Conservation (phyloP, 2,888 invertebrate species). For the Enchytraeus crypticus region DNA sequence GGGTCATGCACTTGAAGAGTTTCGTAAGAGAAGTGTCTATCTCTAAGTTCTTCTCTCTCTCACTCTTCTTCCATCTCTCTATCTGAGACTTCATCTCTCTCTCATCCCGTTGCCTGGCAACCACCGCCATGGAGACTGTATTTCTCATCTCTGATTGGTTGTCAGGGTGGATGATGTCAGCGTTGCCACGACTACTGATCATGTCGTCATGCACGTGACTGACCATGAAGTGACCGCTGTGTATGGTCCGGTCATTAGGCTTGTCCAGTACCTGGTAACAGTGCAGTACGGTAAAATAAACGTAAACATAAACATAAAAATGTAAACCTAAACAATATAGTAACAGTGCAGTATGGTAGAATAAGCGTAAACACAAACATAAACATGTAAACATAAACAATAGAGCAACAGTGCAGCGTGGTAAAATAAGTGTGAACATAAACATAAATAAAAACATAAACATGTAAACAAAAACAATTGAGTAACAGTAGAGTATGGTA, state of each 20-base stretch:
- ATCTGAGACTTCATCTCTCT: not conserved
- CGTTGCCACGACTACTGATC: not conserved
- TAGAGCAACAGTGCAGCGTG: too few relatives aligned
- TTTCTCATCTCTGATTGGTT: not conserved
- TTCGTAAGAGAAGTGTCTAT: constrained; percentile 71
- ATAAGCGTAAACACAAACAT: too few relatives aligned
- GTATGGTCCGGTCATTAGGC: constrained; percentile 56
- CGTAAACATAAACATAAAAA: too few relatives aligned
- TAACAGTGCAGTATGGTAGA: too few relatives aligned
- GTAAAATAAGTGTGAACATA: too few relatives aligned
- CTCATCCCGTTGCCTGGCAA: not conserved
- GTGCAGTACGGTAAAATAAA: too few relatives aligned
- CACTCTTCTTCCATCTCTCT: not conserved
- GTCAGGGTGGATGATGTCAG: not conserved
- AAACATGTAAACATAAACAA: too few relatives aligned
- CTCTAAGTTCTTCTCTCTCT: constrained; percentile 8
- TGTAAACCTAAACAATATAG: too few relatives aligned
- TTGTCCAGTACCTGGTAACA: constrained; percentile 8
- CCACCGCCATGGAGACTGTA: not conserved
- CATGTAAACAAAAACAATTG: too few relatives aligned
- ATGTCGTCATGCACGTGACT: constrained; percentile 85
- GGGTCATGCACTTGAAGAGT: constrained; percentile 93
- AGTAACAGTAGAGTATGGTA: too few relatives aligned
- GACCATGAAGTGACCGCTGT: constrained; percentile 98
- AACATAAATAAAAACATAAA: too few relatives aligned